Evolutionary conservation across 2,113 vertebrate species (phyloP), one percentile per base, ranked within the genome.

Genomic region (Lycocorax pyrrhopterus): DNA sequence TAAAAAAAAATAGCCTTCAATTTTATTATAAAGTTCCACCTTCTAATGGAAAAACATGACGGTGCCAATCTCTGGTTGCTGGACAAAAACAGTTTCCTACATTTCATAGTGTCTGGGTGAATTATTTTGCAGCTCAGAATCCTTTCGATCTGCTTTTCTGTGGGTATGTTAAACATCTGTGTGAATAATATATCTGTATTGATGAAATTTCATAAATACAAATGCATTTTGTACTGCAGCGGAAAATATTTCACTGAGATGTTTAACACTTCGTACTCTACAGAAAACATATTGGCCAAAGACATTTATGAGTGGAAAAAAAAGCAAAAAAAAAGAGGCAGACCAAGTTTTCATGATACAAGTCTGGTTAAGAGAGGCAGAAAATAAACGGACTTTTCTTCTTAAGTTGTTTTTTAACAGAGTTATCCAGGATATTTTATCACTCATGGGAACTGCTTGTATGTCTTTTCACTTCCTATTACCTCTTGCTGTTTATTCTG

Each of bases 1-100:
- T 39, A 4, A 2, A 5, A n/a, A 69, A 39, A 35, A 16, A 2
- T 4, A 78, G 0, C 13, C 16, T 35, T 83, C 3, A 5, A 25
- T 84, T 91, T 77, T 71, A 11, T 29, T 30, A 53, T 47, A 35
- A 73, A 73, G 16, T 15, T 74, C 32, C 27, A 37, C 2, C 5
- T 49, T 27, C 2, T 37, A 46, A 74, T 10, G 12, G 4, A 63
- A 74, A 84, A 82, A 6, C 13, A 18, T 5, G 8, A 69, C 1
- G 1, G 5, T 56, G 7, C 4, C 29, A 53, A 3, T 55, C 16
- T 67, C 46, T 58, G 10, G 9, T 71, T 62, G 14, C 32, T 49
- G 17, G 20, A 44, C 1, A 12, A 60, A 69, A 84, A 23, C 4
- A 22, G 2, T 27, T 85, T 67, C 49, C 26, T 39, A 13, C 9